A percentile compares a stretch with the other conserved stretches of the same genome.
Evolutionary conservation across 1,140 invertebrate genomes (phyloP).

Genomic region (Diorhabda sublineata): DNA sequence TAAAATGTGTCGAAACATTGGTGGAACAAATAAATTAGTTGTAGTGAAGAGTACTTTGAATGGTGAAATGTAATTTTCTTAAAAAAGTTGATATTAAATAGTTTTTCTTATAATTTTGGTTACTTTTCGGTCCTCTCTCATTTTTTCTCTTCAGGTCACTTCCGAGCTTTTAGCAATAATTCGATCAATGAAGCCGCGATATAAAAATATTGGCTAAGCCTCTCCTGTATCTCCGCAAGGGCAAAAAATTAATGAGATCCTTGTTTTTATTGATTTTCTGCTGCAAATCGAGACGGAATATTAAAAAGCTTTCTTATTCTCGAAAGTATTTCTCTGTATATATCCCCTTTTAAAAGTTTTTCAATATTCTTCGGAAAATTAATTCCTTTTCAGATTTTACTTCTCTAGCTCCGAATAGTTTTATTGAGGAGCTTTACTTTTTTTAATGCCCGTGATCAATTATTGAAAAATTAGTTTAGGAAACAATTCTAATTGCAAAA

Average conservation of each 20-base stretch:
- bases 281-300: slow-evolving; percentile 36
- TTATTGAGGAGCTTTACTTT: background rate
- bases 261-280: slow-evolving; percentile 39
- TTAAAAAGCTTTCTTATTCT: slow-evolving; percentile 39
- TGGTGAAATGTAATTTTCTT: too few relatives aligned
- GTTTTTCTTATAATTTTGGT: too few relatives aligned
- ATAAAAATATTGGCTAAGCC: background rate
- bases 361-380: slow-evolving; percentile 3
- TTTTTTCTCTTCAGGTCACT: too few relatives aligned
- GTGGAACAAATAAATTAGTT: too few relatives aligned
- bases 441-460: background rate
- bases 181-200: too few relatives aligned
- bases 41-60: too few relatives aligned
- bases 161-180: too few relatives aligned
- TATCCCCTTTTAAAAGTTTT: slow-evolving; percentile 7
- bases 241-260: slow-evolving; percentile 41
- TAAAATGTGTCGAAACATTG: too few relatives aligned
- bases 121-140: too few relatives aligned
- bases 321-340: slow-evolving; percentile 12
- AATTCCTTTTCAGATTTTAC: background rate
- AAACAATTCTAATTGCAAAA: too few relatives aligned
- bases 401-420: background rate
- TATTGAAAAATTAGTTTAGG: too few relatives aligned
- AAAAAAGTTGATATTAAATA: too few relatives aligned
- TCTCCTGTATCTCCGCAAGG: slow-evolving; percentile 6